phyloP scores from a whole-genome alignment of 2,797 vertebrate genomes.

The Falco biarmicus region DNA sequence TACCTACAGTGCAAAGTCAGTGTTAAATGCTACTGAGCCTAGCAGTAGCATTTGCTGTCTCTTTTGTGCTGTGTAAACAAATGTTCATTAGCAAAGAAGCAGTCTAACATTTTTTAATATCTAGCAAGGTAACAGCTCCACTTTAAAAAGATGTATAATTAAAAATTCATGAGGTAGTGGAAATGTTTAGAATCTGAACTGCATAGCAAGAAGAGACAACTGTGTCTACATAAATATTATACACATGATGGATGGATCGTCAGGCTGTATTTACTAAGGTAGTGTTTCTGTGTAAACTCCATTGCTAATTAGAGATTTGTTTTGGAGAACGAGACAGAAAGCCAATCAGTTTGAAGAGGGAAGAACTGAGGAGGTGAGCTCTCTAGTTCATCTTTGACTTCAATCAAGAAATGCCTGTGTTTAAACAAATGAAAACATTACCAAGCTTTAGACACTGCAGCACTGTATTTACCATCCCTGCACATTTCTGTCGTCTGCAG shows the following conservation, averaged over 20 bases:
- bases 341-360: conserved; percentile 24
- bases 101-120: conserved; percentile 4
- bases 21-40: neutral
- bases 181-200: conserved; percentile 1
- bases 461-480: neutral
- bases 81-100: neutral
- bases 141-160: neutral
- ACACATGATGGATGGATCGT: neutral
- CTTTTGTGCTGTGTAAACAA: neutral
- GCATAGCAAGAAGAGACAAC: neutral
- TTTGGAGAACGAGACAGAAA: conserved; percentile 27
- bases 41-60: neutral
- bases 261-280: conserved; percentile 43
- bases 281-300: conserved; percentile 54
- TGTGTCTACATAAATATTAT: neutral
- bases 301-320: conserved; percentile 49
- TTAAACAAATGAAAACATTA: conserved; percentile 48
- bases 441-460: neutral
- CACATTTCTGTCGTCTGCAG: neutral
- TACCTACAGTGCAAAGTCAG: neutral
- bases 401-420: conserved; percentile 7
- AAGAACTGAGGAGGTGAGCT: conserved; percentile 31
- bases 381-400: neutral
- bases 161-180: neutral
- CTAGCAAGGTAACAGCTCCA: neutral